These are phyloP conservation scores for Lasiommata megera DNA, from an alignment of 2,888 invertebrate genomes.

Conservation along the genomic window DNA sequence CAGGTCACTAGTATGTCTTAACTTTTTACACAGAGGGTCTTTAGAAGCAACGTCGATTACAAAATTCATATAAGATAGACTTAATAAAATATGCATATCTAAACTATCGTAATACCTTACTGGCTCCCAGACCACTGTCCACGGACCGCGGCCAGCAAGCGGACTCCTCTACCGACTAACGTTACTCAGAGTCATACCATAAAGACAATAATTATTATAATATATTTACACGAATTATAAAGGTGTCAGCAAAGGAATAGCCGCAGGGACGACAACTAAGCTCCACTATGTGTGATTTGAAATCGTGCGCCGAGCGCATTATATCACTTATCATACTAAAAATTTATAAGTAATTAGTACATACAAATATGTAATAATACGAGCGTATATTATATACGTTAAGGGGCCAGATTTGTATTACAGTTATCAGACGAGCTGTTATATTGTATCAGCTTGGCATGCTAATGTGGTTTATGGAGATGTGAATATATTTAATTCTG, in stretches of 20 bases:
- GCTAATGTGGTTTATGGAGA: slow-evolving; percentile 9
- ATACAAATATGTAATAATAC: slow-evolving; percentile 43
- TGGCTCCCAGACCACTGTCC: slow-evolving; percentile 33
- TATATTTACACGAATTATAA: slow-evolving; percentile 80
- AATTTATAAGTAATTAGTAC: slow-evolving; percentile 71
- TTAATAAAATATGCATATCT: slow-evolving; percentile 81
- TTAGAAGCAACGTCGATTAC: slow-evolving; percentile 80
- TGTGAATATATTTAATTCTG: slow-evolving; percentile 4
- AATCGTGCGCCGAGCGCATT: slow-evolving; percentile 70
- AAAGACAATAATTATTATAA: slow-evolving; percentile 74
- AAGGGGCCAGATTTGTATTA: slow-evolving; percentile 33
- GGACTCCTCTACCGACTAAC: slow-evolving; percentile 41
- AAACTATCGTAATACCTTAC: slow-evolving; percentile 66
- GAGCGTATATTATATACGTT: slow-evolving; percentile 40
- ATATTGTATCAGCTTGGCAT: slow-evolving; percentile 22
- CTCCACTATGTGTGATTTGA: slow-evolving; percentile 78
- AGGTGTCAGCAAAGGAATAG: slow-evolving; percentile 77
- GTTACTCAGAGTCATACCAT: slow-evolving; percentile 68
- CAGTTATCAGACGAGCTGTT: slow-evolving; percentile 18
- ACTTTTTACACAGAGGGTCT: slow-evolving; percentile 79
- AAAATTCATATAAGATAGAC: slow-evolving; percentile 80
- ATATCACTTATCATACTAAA: slow-evolving; percentile 66
- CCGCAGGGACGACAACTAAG: slow-evolving; percentile 76
- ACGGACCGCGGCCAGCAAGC: slow-evolving; percentile 19
- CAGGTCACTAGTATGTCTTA: slow-evolving; percentile 81